Evolutionary conservation across 2,888 invertebrate genomes (phyloP), one percentile per base, ranked within the genome.

Genomic region (Melieria crassipennis): DNA sequence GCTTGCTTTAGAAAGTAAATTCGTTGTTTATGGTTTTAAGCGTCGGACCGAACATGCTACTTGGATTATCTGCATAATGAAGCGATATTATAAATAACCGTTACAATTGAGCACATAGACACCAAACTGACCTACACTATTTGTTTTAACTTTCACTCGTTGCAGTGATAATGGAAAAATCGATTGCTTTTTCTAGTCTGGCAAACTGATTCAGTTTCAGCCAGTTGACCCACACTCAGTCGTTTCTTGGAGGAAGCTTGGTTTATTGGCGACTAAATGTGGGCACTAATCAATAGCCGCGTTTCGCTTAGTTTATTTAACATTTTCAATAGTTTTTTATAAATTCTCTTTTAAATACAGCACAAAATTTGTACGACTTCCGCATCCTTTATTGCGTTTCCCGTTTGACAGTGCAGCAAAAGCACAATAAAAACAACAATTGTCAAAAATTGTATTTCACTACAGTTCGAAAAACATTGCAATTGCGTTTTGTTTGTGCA

Each of bases 331-430:
- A 11, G 13, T n/a, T 57, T 43, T 7, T 48, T 13, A 57, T 7
- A 42, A 30, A 63, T 52, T 45, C 64, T 48, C 50, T 70, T 16
- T 3, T 46, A 11, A 62, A 70, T 48, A 48, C 50, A 58, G 65
- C 58, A 65, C 50, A 64, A 42, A 58, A 9, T 58, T 64, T 65
- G 62, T 69, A 55, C 11, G 64, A 71, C 71, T 71, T 73, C 73
- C 73, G 73, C 69, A 73, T 73, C 73, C 73, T 73, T 66, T 64
- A 9, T 56, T 56, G 43, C 47, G 13, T 55, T 67, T 73, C 42
- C 48, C 50, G 56, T 61, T 50, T 64, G 10, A 16, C 9, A 42
- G 9, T 2, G 4, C 6, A 48, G 62, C 63, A 42, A 13, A 69
- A 69, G 4, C 7, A 9, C 9, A 56, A 62, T 69, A 69, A 67